phyloP scores from a whole-genome alignment of 2,113 vertebrate genomes.

The Diadophis punctatus region DNA sequence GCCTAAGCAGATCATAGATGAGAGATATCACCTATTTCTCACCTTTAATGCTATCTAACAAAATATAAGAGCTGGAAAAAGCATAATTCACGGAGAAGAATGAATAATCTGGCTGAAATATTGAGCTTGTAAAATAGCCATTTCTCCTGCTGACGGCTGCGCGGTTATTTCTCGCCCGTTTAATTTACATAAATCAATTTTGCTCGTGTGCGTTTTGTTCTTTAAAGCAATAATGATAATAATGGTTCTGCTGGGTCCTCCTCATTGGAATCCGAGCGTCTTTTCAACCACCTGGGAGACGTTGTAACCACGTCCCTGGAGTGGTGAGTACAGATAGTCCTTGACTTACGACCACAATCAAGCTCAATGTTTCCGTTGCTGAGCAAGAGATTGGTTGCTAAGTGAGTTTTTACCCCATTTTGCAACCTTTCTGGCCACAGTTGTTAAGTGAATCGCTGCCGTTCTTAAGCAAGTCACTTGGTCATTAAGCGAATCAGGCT shows the following conservation, averaged over 20 bases:
- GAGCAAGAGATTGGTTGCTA: background rate
- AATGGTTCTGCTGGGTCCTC: conserved; percentile 16
- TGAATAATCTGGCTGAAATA: conserved; percentile 64
- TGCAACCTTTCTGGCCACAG: background rate
- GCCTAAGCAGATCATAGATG: conserved; percentile 55
- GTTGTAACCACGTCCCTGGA: too few relatives aligned
- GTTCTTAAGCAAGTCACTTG: too few relatives aligned
- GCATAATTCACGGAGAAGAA: conserved; percentile 53
- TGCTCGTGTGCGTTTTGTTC: background rate
- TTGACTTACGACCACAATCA: background rate
- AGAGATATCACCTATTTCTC: conserved; percentile 50
- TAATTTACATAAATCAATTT: conserved; percentile 64
- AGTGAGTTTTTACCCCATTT: background rate
- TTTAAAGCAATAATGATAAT: conserved; percentile 30
- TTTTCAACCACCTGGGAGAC: background rate
- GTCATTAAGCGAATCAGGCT: background rate
- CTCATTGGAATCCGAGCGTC: conserved; percentile 18
- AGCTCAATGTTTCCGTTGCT: background rate
- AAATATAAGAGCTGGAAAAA: conserved; percentile 45
- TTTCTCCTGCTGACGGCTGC: conserved; percentile 56
- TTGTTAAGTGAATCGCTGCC: background rate
- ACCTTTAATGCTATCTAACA: conserved; percentile 62
- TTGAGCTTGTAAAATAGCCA: conserved; percentile 52
- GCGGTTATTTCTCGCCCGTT: conserved; percentile 56
- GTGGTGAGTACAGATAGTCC: background rate